phyloP scores from a whole-genome alignment of 2,113 vertebrate species.

The Grammatotria lemairii region DNA sequence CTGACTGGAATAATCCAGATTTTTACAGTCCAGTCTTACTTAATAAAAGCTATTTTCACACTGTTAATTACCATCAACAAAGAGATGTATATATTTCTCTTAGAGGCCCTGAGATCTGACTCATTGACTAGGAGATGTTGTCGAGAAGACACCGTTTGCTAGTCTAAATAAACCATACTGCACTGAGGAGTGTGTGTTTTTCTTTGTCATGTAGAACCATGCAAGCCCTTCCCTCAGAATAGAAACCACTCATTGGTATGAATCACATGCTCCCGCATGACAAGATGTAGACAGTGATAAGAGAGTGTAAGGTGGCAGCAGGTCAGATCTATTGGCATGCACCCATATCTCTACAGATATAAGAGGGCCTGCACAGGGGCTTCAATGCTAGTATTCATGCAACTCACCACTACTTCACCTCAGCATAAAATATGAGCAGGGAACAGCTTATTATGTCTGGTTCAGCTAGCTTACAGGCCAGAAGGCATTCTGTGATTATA shows the following conservation, averaged over 20 bases:
- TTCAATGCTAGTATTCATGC: background rate
- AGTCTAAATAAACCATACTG: background rate
- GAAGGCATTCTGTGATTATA: conserved; percentile 26
- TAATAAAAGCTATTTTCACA: background rate
- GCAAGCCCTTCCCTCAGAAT: background rate
- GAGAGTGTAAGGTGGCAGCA: background rate
- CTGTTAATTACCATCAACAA: background rate
- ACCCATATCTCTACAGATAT: background rate
- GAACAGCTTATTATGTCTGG: conserved; percentile 28
- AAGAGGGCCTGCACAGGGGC: background rate
- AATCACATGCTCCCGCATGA: background rate
- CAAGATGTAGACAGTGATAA: conserved; percentile 8
- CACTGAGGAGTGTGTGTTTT: background rate
- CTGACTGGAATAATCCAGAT: background rate
- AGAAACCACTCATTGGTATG: background rate
- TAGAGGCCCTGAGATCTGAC: background rate
- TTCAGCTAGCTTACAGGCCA: conserved; percentile 5
- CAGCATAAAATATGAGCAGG: conserved; percentile 20
- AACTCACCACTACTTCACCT: background rate
- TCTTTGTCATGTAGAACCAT: background rate
- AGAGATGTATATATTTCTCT: background rate
- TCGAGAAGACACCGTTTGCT: background rate
- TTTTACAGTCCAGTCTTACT: background rate
- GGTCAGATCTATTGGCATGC: conserved; percentile 21
- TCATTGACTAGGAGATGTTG: background rate